Conservation (phyloP, 1,140 invertebrate genomes). For the Trialeurodes vaporariorum region DNA sequence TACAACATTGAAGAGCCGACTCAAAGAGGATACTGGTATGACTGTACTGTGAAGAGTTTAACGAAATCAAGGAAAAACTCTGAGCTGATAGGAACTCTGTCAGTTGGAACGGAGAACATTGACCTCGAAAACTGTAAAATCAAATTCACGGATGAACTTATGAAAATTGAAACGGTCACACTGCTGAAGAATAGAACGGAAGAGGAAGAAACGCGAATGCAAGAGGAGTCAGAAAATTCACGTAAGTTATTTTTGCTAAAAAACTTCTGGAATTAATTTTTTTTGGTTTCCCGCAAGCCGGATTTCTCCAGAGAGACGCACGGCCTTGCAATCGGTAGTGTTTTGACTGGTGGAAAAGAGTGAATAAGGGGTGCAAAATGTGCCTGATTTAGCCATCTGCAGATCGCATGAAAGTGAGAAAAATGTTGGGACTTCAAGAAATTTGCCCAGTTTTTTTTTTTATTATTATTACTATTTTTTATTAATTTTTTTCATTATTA, state of each 20-base stretch:
- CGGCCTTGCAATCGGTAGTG: too few relatives aligned
- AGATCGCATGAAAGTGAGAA: too few relatives aligned
- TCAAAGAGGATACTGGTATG: constrained; percentile 63
- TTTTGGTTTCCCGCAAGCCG: too few relatives aligned
- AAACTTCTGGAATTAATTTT: too few relatives aligned
- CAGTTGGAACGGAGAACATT: constrained; percentile 28
- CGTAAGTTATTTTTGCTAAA: constrained; percentile 14
- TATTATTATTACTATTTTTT: too few relatives aligned
- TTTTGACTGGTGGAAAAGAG: too few relatives aligned
- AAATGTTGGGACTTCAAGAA: too few relatives aligned
- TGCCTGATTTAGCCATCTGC: too few relatives aligned
- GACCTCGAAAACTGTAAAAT: constrained; percentile 39
- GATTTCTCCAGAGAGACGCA: too few relatives aligned
- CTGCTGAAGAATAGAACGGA: constrained; percentile 30
- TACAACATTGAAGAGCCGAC: constrained; percentile 59
- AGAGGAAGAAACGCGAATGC: constrained; percentile 29
- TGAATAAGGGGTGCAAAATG: too few relatives aligned
- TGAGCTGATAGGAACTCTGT: constrained; percentile 31
- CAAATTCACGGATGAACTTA: constrained; percentile 40
- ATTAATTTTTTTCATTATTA: too few relatives aligned
- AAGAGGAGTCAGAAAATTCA: constrained; percentile 25
- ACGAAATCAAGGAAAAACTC: constrained; percentile 23
- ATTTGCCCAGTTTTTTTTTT: too few relatives aligned
- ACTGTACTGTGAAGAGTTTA: constrained; percentile 40
- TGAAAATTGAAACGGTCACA: constrained; percentile 39